Evolutionary conservation across 2,888 invertebrate genomes (phyloP), one percentile per base, ranked within the genome.

Genomic region (Idaea biselata): DNA sequence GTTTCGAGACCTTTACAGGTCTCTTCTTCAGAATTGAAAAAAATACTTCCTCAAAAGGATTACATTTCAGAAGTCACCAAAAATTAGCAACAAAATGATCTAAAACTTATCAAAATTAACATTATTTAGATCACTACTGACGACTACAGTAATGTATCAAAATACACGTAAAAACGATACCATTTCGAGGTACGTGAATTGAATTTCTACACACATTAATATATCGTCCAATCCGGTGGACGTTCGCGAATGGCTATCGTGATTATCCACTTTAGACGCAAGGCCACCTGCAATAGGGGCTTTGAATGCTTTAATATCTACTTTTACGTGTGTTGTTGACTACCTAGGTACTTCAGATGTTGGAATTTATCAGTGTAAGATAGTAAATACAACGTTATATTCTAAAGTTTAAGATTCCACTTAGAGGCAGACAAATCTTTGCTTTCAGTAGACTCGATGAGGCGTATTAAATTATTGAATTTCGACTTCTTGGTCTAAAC

Each of bases 211-310:
- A 83, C 71, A 76, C 83, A 81, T 80, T 78, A 81, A 84, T 86
- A 82, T 83, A 82, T 84, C 84, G 83, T 84, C 76, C 89, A 89
- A 88, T 87, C 77, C 76, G 71, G 75, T 76, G 75, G 81, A 78
- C 78, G 79, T 81, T 80, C 80, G 76, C 80, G 70, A 72, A 78
- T 71, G 63, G 77, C 44, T 72, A 69, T 78, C 89, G 90, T 91
- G 91, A 91, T 91, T 89, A 91, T 89, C 85, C 89, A 91, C 84
- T 91, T 91, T 85, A 77, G 76, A 63, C 68, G 77, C 89, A 84
- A 90, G 88, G 90, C 84, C 88, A 44, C 44, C 44, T 44, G 44
- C 44, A 44, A 44, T 44, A 44, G 44, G 44, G 44, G 44, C 44
- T 44, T 44, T 44, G 44, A 44, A 44, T 44, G 44, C 44, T 7